phyloP scores from a whole-genome alignment of 2,888 invertebrate genomes.

The Dicyrtomina minuta region DNA sequence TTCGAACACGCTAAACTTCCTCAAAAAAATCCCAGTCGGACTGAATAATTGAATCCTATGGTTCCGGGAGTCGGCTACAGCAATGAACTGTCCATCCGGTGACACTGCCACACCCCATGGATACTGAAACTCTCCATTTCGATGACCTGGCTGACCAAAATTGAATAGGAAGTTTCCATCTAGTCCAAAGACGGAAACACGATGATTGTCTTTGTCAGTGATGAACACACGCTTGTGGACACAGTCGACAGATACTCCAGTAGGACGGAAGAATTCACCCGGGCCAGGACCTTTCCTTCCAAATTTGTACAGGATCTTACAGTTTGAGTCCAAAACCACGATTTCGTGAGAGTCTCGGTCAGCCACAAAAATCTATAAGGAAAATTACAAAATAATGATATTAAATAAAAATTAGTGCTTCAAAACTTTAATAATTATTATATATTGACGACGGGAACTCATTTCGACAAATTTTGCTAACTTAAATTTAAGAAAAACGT shows the following conservation, averaged over 20 bases:
- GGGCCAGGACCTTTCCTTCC: constrained; percentile 25
- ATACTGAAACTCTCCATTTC: constrained; percentile 63
- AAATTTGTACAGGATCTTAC: constrained; percentile 25
- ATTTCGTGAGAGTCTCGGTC: constrained; percentile 37
- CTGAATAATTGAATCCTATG: constrained; percentile 47
- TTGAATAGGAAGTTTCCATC: constrained; percentile 76
- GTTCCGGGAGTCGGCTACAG: constrained; percentile 45
- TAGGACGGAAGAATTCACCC: constrained; percentile 36
- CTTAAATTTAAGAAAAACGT: too few species aligned
- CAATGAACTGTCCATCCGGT: constrained; percentile 39
- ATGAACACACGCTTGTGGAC: constrained; percentile 22
- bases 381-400: constrained; percentile 2
- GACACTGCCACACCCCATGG: constrained; percentile 48
- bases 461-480: too few species aligned
- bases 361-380: constrained; percentile 36
- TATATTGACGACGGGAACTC: too few species aligned
- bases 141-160: constrained; percentile 84
- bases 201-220: constrained; percentile 38
- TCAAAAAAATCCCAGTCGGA: constrained; percentile 20
- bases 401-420: background rate
- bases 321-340: constrained; percentile 36
- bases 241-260: constrained; percentile 40
- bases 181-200: constrained; percentile 42
- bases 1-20: constrained; percentile 15
- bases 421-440: too few species aligned